Base-by-base conservation (phyloP, 1,140 invertebrate species). In the Drosophila sp. region DNA sequence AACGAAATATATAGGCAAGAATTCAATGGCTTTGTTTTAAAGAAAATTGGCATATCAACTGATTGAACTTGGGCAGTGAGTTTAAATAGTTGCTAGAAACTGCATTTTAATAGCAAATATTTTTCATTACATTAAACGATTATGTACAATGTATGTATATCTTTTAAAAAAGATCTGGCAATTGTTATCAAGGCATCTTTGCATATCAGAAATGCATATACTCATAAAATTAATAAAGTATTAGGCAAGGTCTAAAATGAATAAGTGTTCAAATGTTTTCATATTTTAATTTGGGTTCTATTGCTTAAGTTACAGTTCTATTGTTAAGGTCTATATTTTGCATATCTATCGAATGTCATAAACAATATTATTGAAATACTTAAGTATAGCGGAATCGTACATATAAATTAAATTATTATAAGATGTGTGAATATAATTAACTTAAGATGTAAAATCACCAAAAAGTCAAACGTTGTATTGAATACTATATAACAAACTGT, bases 151-250 rank as follows among this genome's bases (percentile, higher is more conserved):
- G 14, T 58, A 51, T 62, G 8, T 21, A 61, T 34, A 57, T 45
- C 63, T 38, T 48, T 50, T 43, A 14, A 59, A 59, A 59, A 46
- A 61, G 50, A 46, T 53, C 45, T 67, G 70, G 82, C 79, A 82
- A 78, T 87, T 86, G 82, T 87, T 86, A 86, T 66, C 78, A 72
- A 89, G 72, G 83, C 83, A 87, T 89, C 25, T 71, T 77, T 53
- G 67, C 79, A 87, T 89, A 87, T 83, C 79, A 67, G 38, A 72
- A 63, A 61, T 70, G 58, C 78, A 57, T 72, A 78, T 79, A 72
- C 56, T 32, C 46, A 46, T 61, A 69, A 38, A 65, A 62, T 16
- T 51, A 51, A 53, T 50, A 32, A 65, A 72, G 62, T 51, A 41
- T 50, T 48, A 61, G 41, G 54, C 64, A 78, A 78, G 65, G 48